Percentiles rank a stretch among this genome's conserved stretches.
Evolutionary conservation across 2,113 vertebrate species (phyloP).

Genomic region (Hemiprocne comata): DNA sequence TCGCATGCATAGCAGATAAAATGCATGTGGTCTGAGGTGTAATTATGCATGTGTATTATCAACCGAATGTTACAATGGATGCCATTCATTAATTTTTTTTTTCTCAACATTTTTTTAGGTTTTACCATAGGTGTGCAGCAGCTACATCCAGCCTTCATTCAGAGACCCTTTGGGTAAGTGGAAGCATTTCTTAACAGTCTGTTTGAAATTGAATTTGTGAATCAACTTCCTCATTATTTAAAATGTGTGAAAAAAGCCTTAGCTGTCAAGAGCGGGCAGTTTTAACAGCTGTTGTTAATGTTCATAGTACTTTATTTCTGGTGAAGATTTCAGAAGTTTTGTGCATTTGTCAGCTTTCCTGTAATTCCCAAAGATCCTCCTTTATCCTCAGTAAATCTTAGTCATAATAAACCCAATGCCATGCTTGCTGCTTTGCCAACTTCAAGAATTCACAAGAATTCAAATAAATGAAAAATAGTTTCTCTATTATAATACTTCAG

Average conservation of each 20-base stretch:
- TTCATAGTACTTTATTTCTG: conserved; percentile 3
- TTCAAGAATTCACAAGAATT: conserved; percentile 13
- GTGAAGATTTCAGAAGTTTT: conserved; percentile 18
- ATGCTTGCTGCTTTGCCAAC: conserved; percentile 2
- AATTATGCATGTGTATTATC: fast-evolving
- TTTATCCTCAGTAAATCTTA: conserved; percentile 47
- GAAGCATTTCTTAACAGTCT: neutral
- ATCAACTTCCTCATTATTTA: conserved; percentile 1
- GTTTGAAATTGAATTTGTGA: neutral
- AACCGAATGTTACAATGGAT: neutral
- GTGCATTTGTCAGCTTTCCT: conserved; percentile 32
- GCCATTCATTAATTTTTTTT: neutral
- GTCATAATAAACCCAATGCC: conserved; percentile 18
- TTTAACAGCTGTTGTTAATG: conserved; percentile 15
- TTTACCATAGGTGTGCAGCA: conserved; percentile 93
- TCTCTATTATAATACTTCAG: conserved; percentile 45
- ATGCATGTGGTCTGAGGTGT: neutral
- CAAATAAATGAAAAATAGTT: conserved; percentile 45
- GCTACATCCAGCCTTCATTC: conserved; percentile 93
- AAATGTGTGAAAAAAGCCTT: neutral
- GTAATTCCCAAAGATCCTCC: conserved; percentile 25
- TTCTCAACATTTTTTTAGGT: conserved; percentile 72
- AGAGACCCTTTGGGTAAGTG: conserved; percentile 96
- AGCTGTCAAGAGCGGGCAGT: neutral
- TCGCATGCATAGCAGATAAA: neutral